Conservation (phyloP, 2,888 invertebrate genomes). For the Ormia ochracea region DNA sequence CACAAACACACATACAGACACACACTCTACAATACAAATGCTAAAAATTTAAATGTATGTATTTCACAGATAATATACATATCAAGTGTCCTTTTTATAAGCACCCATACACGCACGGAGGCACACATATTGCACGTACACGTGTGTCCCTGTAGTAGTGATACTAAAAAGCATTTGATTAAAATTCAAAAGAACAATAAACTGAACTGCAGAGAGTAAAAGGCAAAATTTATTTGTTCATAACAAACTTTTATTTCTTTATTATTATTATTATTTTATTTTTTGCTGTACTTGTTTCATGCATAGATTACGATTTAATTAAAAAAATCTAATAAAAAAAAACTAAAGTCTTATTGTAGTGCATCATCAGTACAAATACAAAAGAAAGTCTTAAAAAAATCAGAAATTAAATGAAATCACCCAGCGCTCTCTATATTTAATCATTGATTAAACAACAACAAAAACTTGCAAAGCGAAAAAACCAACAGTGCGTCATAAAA, state of each 20-base stretch:
- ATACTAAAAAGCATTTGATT: conserved; percentile 61
- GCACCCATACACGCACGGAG: background rate
- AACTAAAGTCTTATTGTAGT: conserved; percentile 20
- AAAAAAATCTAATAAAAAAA: conserved; percentile 39
- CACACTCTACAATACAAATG: no score
- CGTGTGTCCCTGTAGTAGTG: conserved; percentile 24
- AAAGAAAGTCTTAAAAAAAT: conserved; percentile 4
- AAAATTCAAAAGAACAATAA: conserved; percentile 59
- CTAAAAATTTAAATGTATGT: background rate
- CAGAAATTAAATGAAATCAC: conserved; percentile 43
- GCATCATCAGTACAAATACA: conserved; percentile 19
- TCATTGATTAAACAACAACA: conserved; percentile 41
- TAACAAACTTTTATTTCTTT: conserved; percentile 20
- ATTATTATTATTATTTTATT: background rate
- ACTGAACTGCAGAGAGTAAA: conserved; percentile 42
- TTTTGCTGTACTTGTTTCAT: conserved; percentile 30
- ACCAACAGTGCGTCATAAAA: background rate
- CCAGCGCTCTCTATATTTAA: conserved; percentile 47
- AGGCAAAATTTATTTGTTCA: conserved; percentile 17
- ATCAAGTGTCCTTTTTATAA: background rate
- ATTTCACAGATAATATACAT: background rate
- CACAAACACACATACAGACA: background rate
- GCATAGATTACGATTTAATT: conserved; percentile 61
- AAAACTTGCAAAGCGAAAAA: conserved; percentile 3
- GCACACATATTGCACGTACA: background rate